Base-by-base conservation (phyloP, 2,113 vertebrate species). In the Uria lomvia region DNA sequence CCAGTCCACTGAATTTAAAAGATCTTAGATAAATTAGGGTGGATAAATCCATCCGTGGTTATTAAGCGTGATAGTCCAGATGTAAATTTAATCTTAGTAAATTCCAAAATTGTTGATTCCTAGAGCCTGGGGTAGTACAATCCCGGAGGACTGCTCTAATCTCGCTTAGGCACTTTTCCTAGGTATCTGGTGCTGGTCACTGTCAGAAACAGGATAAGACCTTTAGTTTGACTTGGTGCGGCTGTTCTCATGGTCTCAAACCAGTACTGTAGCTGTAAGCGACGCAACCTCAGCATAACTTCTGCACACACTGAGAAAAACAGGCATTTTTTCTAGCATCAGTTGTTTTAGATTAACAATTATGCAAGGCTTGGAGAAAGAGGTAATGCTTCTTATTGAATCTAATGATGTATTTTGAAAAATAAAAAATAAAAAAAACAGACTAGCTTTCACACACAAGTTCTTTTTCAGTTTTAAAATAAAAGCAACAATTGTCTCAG, bases 221-320 rank as follows among this genome's bases (percentile, higher is more conserved):
- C 66, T 92, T 63, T 34, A 4, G 15, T 77, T 42, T 86, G 71
- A 68, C 29, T 73, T 4, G 2, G 17, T 47, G 47, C 11, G 15
- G 81, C 40, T 83, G 71, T 56, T 85, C 22, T 38, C 1, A 1
- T 62, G 42, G 47, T 67, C 49, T 18, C 80, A 23, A 34, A 53
- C 21, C 21, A 5, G 6, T 6, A 1, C 36, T 12, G 24, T 4
- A 43, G 71, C 71, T 9, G 9, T 10, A 15, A 0, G 15, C 0
- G 5, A 12, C 30, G 73, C 19, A 68, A 40, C 32, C 40, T 50
- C 77, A 60, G 58, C 36, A 9, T 15, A 72, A 40, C 22, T 67
- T 56, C 84, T 47, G 47, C 52, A 58, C 34, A 4, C 22, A 0
- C 53, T 4, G 47, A 32, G 65, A 29, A 63, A 72, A 81, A 1